Evolutionary conservation across 2,113 vertebrate species (phyloP).

Genomic region (Pseudopipra pipra): DNA sequence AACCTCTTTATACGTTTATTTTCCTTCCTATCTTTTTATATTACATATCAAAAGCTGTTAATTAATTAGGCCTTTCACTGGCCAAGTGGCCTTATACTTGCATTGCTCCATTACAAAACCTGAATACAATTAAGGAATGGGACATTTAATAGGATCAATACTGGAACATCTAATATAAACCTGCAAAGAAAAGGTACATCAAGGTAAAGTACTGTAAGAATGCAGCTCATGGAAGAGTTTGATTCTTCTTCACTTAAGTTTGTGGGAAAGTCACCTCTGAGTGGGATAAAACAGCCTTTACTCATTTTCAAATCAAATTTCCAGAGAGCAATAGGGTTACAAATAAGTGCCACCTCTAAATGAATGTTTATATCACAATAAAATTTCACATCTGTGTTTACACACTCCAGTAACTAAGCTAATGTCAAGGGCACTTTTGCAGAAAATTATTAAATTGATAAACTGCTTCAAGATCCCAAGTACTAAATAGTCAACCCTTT

Average conservation of each 20-base stretch:
- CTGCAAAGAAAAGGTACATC: background rate
- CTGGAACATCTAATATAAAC: background rate
- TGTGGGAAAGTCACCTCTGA: background rate
- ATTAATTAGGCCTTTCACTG: background rate
- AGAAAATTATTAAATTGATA: constrained; percentile 65
- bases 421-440: constrained; percentile 53
- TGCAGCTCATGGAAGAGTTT: background rate
- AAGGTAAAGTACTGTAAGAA: background rate
- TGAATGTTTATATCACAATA: constrained; percentile 52
- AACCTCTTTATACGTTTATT: background rate
- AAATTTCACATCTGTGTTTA: constrained; percentile 63
- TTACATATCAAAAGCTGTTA: background rate
- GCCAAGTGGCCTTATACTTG: background rate
- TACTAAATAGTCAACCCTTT: background rate
- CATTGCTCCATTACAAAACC: background rate
- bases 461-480: constrained; percentile 36
- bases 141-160: background rate
- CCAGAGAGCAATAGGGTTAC: background rate
- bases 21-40: background rate
- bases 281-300: background rate
- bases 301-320: constrained; percentile 11
- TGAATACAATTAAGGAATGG: background rate
- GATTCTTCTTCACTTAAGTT: background rate
- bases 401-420: constrained; percentile 58
- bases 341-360: constrained; percentile 29